Evolutionary conservation across 2,113 vertebrate species (phyloP), one percentile per base, ranked within the genome.

Genomic region (Pseudopodoces humilis): DNA sequence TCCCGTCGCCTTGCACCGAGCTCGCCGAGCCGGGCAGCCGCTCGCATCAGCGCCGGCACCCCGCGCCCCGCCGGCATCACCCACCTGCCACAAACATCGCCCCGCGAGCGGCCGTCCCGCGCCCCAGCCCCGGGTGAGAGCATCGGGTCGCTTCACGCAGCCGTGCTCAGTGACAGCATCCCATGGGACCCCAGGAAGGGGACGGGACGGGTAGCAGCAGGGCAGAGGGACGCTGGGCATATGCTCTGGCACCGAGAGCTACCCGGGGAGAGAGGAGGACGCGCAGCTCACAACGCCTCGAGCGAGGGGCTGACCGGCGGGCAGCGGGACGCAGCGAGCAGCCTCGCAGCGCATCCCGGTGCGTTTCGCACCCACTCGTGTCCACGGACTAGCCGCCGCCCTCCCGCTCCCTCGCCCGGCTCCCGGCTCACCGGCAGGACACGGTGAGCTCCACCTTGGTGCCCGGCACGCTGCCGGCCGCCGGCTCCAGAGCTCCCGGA

Each of bases 401-500:
- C 85, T n/a, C 63, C 47, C 69, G 53, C 85, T n/a, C 63, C 47
- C 24, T 25, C 24, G 22, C 63, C 68, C 56, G 30, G 22, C 67
- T 74, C 85, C 49, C 80, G 11, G 81, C 98, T 98, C 97, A 99
- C 99, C 99, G 98, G 98, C 99, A 99, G 28, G 99, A 99, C 13
- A 99, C 99, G 58, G 98, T 99, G 91, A 99, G 97, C 96, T 99
- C 99, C 86, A 99, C 99, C 97, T 99, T 99, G 71, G 99, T 99
- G 76, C 99, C 99, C 58, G 99, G 99, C 83, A 99, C 99, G 81
- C 92, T 98, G 97, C 97, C 98, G 97, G 98, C 95, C 92, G 97
- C 98, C 39, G 98, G 98, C 83, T 99, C 99, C 98, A 99, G 98
- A 60, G 98, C 98, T 91, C 98, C 98, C 87, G 98, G 98, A 85